phyloP scores from a whole-genome alignment of 1,140 invertebrate genomes.

The Drosophila pandora region DNA sequence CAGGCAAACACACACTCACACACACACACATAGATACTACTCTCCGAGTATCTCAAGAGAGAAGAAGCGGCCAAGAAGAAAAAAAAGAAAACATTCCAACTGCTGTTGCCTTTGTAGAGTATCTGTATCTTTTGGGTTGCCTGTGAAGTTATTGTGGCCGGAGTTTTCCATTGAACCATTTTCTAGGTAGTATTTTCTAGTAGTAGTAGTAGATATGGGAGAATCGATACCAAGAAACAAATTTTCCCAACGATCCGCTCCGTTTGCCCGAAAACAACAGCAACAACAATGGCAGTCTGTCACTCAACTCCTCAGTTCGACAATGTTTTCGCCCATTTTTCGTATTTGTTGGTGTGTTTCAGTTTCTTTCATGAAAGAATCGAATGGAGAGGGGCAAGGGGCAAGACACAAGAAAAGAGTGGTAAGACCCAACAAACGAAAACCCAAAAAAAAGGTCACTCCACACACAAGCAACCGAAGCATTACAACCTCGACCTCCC shows the following conservation, averaged over 20 bases:
- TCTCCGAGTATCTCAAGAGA: conserved; percentile 24
- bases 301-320: conserved; percentile 49
- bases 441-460: conserved; percentile 61
- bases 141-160: conserved; percentile 33
- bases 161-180: conserved; percentile 79
- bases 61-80: conserved; percentile 34
- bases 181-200: conserved; percentile 33
- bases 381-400: background rate
- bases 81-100: conserved; percentile 45
- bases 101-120: conserved; percentile 65
- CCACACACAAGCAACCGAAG: conserved; percentile 38
- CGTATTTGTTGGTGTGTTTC: conserved; percentile 29
- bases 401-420: background rate
- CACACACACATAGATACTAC: conserved; percentile 33
- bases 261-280: conserved; percentile 30
- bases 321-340: conserved; percentile 70
- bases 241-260: conserved; percentile 74
- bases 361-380: conserved; percentile 20
- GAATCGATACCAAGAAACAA: conserved; percentile 54
- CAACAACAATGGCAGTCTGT: conserved; percentile 40
- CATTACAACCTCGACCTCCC: conserved; percentile 54
- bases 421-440: background rate
- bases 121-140: conserved; percentile 17
- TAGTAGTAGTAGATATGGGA: conserved; percentile 25
- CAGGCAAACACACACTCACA: conserved; percentile 37